Evolutionary conservation across 2,113 vertebrate genomes (phyloP).

Genomic region (Labrus mixtus): DNA sequence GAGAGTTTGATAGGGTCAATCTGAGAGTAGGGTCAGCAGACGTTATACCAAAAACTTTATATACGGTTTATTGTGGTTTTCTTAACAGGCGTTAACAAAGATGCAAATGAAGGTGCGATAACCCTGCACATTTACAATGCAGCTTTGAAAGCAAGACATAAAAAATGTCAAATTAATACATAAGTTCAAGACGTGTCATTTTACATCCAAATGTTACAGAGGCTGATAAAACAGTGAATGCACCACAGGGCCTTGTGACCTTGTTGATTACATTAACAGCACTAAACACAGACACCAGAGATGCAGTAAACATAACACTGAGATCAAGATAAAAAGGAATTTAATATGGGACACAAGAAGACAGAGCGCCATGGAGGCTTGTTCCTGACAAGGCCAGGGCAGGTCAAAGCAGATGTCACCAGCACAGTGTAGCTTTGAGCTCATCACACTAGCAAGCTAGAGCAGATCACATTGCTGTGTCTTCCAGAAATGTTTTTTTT

Average conservation of each 20-base stretch:
- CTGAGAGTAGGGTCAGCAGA: conserved; percentile 5
- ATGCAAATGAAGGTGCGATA: background rate
- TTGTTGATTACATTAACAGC: conserved; percentile 9
- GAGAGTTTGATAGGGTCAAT: conserved; percentile 29
- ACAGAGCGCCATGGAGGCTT: conserved; percentile 21
- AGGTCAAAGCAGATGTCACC: conserved; percentile 40
- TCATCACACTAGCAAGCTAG: conserved; percentile 18
- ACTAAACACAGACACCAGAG: conserved; percentile 7
- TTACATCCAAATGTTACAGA: conserved; percentile 1
- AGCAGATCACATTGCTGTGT: conserved; percentile 18
- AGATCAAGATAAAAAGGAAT: conserved; percentile 29
- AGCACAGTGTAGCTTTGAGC: conserved; percentile 14
- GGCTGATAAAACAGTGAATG: conserved; percentile 24
- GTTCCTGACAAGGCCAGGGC: conserved; percentile 34
- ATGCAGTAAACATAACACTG: conserved; percentile 15
- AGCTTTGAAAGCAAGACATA: background rate
- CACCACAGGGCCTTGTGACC: conserved; percentile 22
- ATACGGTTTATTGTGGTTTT: background rate
- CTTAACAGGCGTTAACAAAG: conserved; percentile 9
- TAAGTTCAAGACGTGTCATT: background rate
- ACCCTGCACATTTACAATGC: background rate
- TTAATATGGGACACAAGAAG: conserved; percentile 26
- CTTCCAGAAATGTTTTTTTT: background rate
- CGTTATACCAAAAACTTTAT: background rate
- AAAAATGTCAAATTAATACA: conserved; percentile 15